Evolutionary conservation across 2,888 invertebrate species (phyloP), one percentile per base, ranked within the genome.

Genomic region (Caenorhabditis sp.): DNA sequence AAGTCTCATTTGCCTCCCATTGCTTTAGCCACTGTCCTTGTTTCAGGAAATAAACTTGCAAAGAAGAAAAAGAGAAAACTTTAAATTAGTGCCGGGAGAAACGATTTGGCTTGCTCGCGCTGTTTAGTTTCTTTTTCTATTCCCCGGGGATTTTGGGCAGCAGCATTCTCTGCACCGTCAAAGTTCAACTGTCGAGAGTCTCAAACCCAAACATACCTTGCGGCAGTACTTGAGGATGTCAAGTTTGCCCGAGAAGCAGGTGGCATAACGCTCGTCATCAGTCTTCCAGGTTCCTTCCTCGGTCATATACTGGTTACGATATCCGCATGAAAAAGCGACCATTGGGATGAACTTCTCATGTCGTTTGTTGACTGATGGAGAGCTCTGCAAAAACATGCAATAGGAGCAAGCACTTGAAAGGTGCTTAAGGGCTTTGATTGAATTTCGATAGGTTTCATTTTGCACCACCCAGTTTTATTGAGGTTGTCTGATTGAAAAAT

Each of bases 211-310:
- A 22, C 15, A 74, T 44, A 91, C 91, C 86, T 89, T 87, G 78
- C 88, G 87, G 85, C 91, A 91, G 82, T 91, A 91, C 82, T 91
- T 91, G 47, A 91, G 85, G 62, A 92, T 90, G 84, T 91, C 91
- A 67, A 89, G 80, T 76, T 91, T 91, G 60, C 92, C 92, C 24
- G 87, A 83, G 58, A 91, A 83, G 72, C 91, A 91, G 44, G 87
- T 86, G 56, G 91, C 91, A 60, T 86, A 88, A 26, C 85, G 85
- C 79, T 88, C 87, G 18, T 85, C 80, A 62, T 91, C 91, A 47
- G 87, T 82, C 51, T 83, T 79, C 92, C 92, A 91, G 24, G 85
- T 77, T 28, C 91, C 92, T 37, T 88, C 80, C 53, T 87, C 87
- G 53, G 83, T 79, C 84, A 90, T 83, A 77, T 87, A 92, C 65